Conservation (phyloP, 1,140 invertebrate species). For the Pectinophora gossypiella region DNA sequence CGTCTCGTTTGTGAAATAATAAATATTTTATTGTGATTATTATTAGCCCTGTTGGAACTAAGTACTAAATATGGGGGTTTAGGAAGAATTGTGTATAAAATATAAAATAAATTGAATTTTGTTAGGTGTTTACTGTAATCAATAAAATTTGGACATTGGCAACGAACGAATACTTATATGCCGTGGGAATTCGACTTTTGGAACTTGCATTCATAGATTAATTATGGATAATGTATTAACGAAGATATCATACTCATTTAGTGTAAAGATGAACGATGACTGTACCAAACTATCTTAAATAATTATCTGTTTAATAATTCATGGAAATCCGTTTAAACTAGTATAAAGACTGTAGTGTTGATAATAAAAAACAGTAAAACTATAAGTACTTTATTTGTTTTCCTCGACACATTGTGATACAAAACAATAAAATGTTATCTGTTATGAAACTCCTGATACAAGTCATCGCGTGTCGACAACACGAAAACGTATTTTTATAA, state of each 20-base stretch:
- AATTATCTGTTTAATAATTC: constrained; percentile 38
- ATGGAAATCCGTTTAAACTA: constrained; percentile 31
- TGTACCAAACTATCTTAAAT: constrained; percentile 36
- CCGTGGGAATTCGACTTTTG: not conserved
- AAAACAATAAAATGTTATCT: no score
- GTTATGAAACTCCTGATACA: no score
- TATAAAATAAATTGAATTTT: not conserved
- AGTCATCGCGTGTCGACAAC: no score
- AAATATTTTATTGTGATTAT: no score
- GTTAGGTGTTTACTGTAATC: not conserved
- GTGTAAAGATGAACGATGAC: constrained; percentile 24
- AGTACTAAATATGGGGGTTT: no score
- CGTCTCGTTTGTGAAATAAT: no score
- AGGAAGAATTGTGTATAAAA: not conserved
- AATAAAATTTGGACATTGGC: not conserved
- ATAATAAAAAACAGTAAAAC: constrained; percentile 39
- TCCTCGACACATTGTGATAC: no score
- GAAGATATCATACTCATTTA: constrained; percentile 48
- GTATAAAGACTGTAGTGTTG: constrained; percentile 52
- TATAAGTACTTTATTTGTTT: not conserved
- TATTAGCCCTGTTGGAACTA: no score
- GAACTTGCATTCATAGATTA: constrained; percentile 4
- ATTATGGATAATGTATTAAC: constrained; percentile 18
- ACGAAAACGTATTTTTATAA: no score
- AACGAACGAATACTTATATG: not conserved